These are phyloP conservation scores for Epistrophe eligans DNA, from an alignment of 2,888 invertebrate species.

Conservation along the genomic window DNA sequence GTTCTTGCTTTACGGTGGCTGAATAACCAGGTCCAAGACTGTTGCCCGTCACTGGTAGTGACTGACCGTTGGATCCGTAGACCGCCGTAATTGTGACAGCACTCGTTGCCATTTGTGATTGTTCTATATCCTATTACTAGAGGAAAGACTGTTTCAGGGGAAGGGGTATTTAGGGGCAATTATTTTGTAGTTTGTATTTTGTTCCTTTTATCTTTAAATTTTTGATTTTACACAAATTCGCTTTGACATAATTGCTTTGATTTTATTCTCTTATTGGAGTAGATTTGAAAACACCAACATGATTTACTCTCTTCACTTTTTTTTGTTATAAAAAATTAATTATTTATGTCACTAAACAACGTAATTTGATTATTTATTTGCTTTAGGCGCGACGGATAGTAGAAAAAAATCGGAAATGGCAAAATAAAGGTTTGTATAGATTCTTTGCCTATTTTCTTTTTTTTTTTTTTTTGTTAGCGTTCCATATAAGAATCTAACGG, in stretches of 20 bases:
- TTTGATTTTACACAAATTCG: background rate
- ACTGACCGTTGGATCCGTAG: slow-evolving; percentile 82
- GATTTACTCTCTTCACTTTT: background rate
- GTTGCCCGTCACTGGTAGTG: slow-evolving; percentile 81
- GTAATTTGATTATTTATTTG: slow-evolving; percentile 56
- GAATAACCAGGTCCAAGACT: slow-evolving; percentile 80
- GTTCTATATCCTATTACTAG: slow-evolving; percentile 13
- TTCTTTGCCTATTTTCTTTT: slow-evolving; percentile 59
- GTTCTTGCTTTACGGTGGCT: slow-evolving; percentile 82
- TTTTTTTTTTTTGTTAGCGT: slow-evolving; percentile 68
- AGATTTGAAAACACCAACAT: slow-evolving; percentile 18
- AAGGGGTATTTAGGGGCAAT: background rate
- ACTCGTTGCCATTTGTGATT: slow-evolving; percentile 61
- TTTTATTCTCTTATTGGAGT: slow-evolving; percentile 6
- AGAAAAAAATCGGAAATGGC: slow-evolving; percentile 18
- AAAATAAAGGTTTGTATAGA: slow-evolving; percentile 48
- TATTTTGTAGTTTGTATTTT: background rate
- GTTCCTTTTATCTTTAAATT: background rate
- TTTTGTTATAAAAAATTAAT: background rate
- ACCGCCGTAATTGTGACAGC: slow-evolving; percentile 80
- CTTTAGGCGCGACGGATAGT: slow-evolving; percentile 51
- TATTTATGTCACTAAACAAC: slow-evolving; percentile 6
- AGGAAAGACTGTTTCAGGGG: slow-evolving; percentile 4
- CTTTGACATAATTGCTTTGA: slow-evolving; percentile 29
- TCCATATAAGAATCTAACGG: slow-evolving; percentile 77